phyloP scores from a whole-genome alignment of 1,140 invertebrate species.

The Bombus huntii region DNA sequence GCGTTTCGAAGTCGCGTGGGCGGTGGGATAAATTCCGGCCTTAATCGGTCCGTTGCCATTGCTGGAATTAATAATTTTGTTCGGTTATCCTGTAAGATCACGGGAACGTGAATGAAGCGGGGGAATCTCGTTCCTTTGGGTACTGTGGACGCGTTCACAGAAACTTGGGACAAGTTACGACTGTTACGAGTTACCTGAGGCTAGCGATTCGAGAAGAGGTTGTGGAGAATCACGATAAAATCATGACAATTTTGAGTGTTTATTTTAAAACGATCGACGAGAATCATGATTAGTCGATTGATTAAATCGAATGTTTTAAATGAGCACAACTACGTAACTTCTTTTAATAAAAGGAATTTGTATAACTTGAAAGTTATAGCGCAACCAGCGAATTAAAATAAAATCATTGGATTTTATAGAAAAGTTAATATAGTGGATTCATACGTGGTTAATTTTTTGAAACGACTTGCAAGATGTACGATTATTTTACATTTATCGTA shows the following conservation, averaged over 20 bases:
- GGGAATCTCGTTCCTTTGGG: constrained; percentile 3
- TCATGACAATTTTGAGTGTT: background rate
- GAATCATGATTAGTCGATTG: background rate
- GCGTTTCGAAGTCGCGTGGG: constrained; percentile 59
- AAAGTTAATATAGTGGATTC: too few species aligned
- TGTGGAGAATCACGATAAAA: constrained; percentile 5
- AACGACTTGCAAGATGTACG: too few species aligned
- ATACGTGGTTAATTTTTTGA: too few species aligned
- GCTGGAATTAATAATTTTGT: constrained; percentile 66
- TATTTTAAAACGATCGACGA: background rate
- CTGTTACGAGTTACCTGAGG: constrained; percentile 35
- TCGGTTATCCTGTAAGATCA: constrained; percentile 13
- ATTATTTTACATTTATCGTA: too few species aligned
- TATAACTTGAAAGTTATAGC: too few species aligned
- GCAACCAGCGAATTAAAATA: too few species aligned
- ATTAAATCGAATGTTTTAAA: background rate
- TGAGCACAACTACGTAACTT: too few species aligned
- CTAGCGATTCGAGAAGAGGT: background rate
- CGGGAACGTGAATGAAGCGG: constrained; percentile 21
- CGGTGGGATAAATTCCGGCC: constrained; percentile 57
- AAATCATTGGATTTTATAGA: too few species aligned
- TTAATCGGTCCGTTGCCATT: constrained; percentile 60
- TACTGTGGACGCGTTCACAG: constrained; percentile 37
- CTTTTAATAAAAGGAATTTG: too few species aligned
- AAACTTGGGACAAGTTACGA: constrained; percentile 43